Conservation (phyloP, 2,888 invertebrate species). For the Romanomermis culicivorax region DNA sequence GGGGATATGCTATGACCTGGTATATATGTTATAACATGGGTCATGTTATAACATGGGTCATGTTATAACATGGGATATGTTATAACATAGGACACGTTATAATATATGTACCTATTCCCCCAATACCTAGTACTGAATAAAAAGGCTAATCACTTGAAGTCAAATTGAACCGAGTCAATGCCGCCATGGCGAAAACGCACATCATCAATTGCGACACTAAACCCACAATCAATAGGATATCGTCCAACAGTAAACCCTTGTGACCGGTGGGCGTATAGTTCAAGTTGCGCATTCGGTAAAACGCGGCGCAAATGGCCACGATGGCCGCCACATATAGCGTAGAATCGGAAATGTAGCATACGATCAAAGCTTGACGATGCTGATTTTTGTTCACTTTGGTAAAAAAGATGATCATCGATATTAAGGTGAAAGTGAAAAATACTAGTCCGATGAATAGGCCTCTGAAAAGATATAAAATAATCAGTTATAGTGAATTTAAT, state of each 20-base stretch:
- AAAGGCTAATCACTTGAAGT: no score
- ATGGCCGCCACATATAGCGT: not conserved
- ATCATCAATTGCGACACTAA: slow-evolving; percentile 5
- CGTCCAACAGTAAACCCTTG: slow-evolving; percentile 2
- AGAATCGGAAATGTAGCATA: slow-evolving; percentile 1
- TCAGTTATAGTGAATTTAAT: no score
- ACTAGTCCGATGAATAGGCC: slow-evolving; percentile 75
- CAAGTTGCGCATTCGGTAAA: slow-evolving; percentile 1
- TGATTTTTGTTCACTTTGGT: slow-evolving; percentile 65
- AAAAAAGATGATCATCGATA: slow-evolving; percentile 82
- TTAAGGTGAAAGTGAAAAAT: slow-evolving; percentile 64
- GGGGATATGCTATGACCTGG: no score
- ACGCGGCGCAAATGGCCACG: not conserved
- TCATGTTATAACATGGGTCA: no score
- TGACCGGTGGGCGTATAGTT: not conserved
- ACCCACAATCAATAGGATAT: slow-evolving; percentile 7
- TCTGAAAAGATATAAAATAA: no score
- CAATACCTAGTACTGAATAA: no score
- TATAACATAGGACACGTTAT: no score
- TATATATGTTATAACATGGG: no score
- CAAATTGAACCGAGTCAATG: not conserved
- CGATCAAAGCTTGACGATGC: slow-evolving; percentile 32
- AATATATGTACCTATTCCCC: no score
- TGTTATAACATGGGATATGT: no score
- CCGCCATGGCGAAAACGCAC: slow-evolving; percentile 4